phyloP scores from a whole-genome alignment of 2,113 vertebrate species.

The Mirza zaza region DNA sequence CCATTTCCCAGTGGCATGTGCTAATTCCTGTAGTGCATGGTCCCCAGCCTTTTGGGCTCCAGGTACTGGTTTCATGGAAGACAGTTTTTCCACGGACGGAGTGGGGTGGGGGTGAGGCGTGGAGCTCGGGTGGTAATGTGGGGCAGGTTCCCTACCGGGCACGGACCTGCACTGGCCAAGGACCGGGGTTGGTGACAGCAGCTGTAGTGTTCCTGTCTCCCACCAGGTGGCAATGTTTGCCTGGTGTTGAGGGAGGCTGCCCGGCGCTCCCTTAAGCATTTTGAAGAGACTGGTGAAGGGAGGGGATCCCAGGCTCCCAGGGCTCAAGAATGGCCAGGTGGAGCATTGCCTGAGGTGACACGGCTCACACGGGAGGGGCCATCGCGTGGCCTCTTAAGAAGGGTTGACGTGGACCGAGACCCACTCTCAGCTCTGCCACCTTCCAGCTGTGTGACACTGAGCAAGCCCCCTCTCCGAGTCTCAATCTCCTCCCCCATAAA shows the following conservation, averaged over 20 bases:
- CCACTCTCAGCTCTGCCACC: background rate
- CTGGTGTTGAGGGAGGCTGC: background rate
- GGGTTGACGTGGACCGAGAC: background rate
- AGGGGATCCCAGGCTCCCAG: background rate
- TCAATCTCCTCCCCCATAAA: background rate
- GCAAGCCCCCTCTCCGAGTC: background rate
- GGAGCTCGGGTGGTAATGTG: too few species aligned
- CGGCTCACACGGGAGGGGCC: background rate
- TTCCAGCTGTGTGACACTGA: background rate
- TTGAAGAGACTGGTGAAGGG: background rate
- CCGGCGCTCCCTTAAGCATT: fast-evolving
- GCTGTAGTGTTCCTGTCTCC: background rate
- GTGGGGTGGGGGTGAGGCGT: too few species aligned
- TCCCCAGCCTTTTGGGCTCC: too few species aligned
- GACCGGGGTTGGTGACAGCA: too few species aligned
- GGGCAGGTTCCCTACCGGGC: too few species aligned
- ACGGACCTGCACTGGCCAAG: too few species aligned
- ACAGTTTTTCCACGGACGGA: too few species aligned
- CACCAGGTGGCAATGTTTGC: constrained; percentile 64
- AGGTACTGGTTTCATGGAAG: too few species aligned
- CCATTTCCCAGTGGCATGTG: fast-evolving
- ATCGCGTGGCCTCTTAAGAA: background rate
- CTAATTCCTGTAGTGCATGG: background rate
- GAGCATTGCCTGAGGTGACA: fast-evolving
- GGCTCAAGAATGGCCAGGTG: background rate